Evolutionary conservation across 2,797 vertebrate genomes (phyloP).

Genomic region (Coregonus sp.): DNA sequence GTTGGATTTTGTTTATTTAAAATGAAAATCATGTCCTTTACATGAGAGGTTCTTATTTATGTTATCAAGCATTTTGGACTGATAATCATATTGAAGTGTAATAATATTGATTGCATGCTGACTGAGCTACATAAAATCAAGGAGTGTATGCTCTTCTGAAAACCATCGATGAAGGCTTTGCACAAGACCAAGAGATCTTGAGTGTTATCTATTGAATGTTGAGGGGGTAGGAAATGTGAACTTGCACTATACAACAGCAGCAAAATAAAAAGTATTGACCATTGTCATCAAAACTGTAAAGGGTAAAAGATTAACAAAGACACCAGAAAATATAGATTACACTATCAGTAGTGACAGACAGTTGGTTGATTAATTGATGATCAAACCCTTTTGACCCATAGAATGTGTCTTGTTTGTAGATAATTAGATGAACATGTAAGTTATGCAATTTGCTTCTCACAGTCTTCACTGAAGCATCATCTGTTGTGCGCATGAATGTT

Average conservation of each 20-base stretch:
- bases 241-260: conserved; percentile 73
- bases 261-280: conserved; percentile 34
- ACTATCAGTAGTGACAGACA: conserved; percentile 33
- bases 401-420: conserved; percentile 64
- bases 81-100: conserved; percentile 72
- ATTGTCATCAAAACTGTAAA: conserved; percentile 18
- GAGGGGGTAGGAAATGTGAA: conserved; percentile 55
- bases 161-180: conserved; percentile 63
- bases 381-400: conserved; percentile 50
- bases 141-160: conserved; percentile 44
- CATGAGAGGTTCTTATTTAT: conserved; percentile 77
- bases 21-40: conserved; percentile 58
- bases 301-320: conserved; percentile 32
- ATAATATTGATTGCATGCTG: conserved; percentile 61
- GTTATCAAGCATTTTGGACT: conserved; percentile 66
- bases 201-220: conserved; percentile 64
- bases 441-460: conserved; percentile 90
- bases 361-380: conserved; percentile 24
- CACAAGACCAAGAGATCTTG: conserved; percentile 62
- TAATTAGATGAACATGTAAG: conserved; percentile 72
- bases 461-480: conserved; percentile 80
- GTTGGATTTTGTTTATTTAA: conserved; percentile 69
- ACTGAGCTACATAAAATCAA: conserved; percentile 48
- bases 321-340: conserved; percentile 32
- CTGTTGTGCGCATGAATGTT: conserved; percentile 49